Percentiles rank a stretch among this genome's conserved stretches.
phyloP scores from a whole-genome alignment of 2,113 vertebrate genomes.

The Pelmatolapia mariae region DNA sequence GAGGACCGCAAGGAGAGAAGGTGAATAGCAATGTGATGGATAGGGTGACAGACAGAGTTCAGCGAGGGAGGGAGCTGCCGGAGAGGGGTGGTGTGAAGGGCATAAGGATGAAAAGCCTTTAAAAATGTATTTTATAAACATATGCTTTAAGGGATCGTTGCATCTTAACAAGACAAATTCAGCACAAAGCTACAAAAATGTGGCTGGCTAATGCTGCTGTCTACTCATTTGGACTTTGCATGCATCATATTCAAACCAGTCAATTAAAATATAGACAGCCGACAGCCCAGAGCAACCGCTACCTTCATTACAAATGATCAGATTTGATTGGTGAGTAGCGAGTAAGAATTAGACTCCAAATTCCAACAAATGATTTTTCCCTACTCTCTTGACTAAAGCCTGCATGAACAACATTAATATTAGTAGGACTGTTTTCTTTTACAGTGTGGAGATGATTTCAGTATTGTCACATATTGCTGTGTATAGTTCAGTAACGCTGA shows the following conservation, averaged over 20 bases:
- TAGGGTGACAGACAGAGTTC: constrained; percentile 56
- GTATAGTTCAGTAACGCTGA: not conserved
- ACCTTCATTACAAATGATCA: not conserved
- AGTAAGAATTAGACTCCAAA: not conserved
- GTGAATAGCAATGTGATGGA: constrained; percentile 48
- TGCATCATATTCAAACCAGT: not conserved
- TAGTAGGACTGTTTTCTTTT: not conserved
- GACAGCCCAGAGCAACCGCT: not conserved
- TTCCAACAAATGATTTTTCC: not conserved
- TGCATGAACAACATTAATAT: not conserved
- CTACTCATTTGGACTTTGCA: not conserved
- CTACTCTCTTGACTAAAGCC: not conserved
- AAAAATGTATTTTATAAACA: not conserved
- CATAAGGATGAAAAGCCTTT: not conserved
- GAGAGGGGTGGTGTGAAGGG: not conserved
- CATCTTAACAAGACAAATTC: not conserved
- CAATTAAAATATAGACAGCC: fast-evolving
- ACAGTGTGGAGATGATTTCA: not conserved
- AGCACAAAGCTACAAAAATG: not conserved
- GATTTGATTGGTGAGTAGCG: not conserved
- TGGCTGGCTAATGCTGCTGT: not conserved
- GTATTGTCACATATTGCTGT: not conserved
- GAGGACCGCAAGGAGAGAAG: not conserved
- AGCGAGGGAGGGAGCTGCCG: not conserved
- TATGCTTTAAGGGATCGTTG: not conserved